Conservation (phyloP, 2,797 vertebrate genomes). For the Acanthurus tractus region DNA sequence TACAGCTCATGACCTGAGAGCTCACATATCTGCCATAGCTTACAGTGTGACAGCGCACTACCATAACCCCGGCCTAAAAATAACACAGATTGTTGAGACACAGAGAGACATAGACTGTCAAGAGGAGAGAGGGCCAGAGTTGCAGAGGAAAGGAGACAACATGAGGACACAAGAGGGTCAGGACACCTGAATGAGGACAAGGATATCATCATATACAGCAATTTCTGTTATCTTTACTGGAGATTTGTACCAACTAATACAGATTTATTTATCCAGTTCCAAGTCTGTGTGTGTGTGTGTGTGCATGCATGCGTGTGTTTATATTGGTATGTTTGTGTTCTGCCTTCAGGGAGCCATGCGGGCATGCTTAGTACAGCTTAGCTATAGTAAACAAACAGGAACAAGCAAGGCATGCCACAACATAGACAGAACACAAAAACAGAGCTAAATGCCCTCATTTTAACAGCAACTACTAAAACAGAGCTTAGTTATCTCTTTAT, state of each 20-base stretch:
- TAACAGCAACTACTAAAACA: neutral
- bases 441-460: constrained; percentile 20
- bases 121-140: constrained; percentile 16
- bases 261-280: constrained; percentile 21
- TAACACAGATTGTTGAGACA: constrained; percentile 65
- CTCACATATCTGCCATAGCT: constrained; percentile 74
- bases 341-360: constrained; percentile 28
- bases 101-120: constrained; percentile 38
- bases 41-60: constrained; percentile 55
- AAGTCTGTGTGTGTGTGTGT: constrained; percentile 22
- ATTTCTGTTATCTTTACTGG: constrained; percentile 27
- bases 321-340: constrained; percentile 18
- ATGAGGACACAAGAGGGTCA: constrained; percentile 9
- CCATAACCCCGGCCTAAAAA: constrained; percentile 71
- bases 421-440: constrained; percentile 14
- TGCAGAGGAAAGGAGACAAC: neutral
- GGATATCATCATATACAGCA: constrained; percentile 30
- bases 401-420: constrained; percentile 35
- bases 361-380: constrained; percentile 52
- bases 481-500: neutral
- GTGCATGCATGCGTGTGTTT: constrained; percentile 28
- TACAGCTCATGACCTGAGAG: constrained; percentile 23
- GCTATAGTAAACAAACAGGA: constrained; percentile 63
- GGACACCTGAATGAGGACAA: constrained; percentile 21
- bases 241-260: constrained; percentile 28